Conservation (phyloP, 2,888 invertebrate genomes). For the Apodemia zela region DNA sequence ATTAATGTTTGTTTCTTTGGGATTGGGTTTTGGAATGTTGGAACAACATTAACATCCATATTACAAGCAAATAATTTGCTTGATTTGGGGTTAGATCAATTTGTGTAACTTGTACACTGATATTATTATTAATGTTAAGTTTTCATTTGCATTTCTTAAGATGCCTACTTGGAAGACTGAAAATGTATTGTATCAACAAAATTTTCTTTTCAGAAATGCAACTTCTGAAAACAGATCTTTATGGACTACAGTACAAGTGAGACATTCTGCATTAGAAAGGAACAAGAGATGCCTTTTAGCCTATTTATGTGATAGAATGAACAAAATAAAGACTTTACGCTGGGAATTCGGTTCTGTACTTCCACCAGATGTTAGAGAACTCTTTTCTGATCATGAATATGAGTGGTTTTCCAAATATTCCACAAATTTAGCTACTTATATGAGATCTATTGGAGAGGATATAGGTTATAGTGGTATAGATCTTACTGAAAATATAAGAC, state of each 20-base stretch:
- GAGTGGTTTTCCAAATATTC: slow-evolving; percentile 95
- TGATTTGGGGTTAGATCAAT: no score
- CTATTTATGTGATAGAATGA: slow-evolving; percentile 90
- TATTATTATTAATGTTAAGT: neutral
- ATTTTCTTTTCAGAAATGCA: slow-evolving; percentile 59
- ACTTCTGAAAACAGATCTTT: slow-evolving; percentile 79
- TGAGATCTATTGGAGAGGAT: slow-evolving; percentile 92
- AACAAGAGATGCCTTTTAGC: slow-evolving; percentile 94
- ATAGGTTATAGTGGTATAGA: slow-evolving; percentile 86
- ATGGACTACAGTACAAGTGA: slow-evolving; percentile 89
- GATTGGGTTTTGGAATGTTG: no score
- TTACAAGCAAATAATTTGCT: no score
- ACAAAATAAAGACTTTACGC: slow-evolving; percentile 90
- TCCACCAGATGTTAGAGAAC: slow-evolving; percentile 90
- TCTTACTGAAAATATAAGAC: slow-evolving; percentile 91
- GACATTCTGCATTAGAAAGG: slow-evolving; percentile 92
- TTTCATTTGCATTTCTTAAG: neutral
- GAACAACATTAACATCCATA: no score
- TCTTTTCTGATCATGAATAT: slow-evolving; percentile 90
- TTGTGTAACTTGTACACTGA: no score
- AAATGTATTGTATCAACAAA: neutral
- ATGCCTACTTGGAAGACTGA: neutral
- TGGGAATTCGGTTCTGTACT: slow-evolving; percentile 98
- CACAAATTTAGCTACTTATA: slow-evolving; percentile 90
- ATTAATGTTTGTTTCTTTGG: no score